These are phyloP conservation scores for Butastur rufipennis DNA, from an alignment of 2,113 vertebrate species.

Conservation along the genomic window DNA sequence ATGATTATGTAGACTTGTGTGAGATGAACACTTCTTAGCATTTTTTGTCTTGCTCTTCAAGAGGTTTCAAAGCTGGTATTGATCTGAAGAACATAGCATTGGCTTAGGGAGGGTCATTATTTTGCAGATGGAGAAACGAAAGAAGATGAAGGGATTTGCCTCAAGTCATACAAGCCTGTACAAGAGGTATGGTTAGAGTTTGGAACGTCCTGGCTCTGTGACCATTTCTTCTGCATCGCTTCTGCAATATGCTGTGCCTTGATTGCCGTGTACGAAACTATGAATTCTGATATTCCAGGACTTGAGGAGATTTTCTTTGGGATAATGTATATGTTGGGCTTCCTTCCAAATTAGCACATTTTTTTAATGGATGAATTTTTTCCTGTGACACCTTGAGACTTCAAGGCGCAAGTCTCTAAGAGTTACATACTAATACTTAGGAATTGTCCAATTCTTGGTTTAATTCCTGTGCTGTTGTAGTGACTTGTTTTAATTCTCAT, in stretches of 20 bases:
- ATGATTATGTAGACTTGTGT: neutral
- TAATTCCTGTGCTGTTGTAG: neutral
- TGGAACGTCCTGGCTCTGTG: neutral
- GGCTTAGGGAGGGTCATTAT: neutral
- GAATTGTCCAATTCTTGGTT: neutral
- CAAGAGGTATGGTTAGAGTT: neutral
- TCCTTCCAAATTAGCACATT: neutral
- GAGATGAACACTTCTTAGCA: neutral
- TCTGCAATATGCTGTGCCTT: neutral
- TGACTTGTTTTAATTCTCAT: neutral
- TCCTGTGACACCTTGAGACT: neutral
- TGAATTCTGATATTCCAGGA: neutral
- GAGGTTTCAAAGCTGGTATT: neutral
- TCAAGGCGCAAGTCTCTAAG: neutral
- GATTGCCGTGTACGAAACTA: neutral
- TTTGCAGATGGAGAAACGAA: neutral
- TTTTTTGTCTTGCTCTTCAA: neutral
- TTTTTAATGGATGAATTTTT: neutral
- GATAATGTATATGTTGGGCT: neutral
- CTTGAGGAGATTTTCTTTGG: neutral
- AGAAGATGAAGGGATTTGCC: neutral
- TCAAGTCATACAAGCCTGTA: neutral
- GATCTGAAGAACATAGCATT: rapidly evolving
- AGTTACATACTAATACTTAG: neutral
- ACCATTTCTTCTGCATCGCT: neutral